Base-by-base conservation (phyloP, 1,140 invertebrate genomes). In the Drosophila littoralis region DNA sequence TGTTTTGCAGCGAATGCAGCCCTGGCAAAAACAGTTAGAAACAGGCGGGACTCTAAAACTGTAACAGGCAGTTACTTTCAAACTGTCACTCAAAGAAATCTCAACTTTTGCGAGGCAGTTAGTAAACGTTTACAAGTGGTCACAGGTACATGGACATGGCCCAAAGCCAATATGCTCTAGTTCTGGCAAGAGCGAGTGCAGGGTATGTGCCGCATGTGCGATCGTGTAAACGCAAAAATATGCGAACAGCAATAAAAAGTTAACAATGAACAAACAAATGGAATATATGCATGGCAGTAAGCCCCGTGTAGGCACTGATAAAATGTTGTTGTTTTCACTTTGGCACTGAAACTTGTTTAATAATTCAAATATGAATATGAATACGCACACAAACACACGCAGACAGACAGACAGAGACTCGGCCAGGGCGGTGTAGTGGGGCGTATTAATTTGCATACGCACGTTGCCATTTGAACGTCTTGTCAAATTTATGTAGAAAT, bases 151-250 rank as follows among this genome's bases (percentile, higher is more conserved):
- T 1, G 17, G 1, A 17, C 17, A 17, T 17, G 17, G 17, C 17
- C 1, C 17, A 28, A 28, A 28, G 3, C 22, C 22, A 28, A 28
- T 28, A 28, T 28, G 22, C 22, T 28, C 22, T 5, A 28, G 22
- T 28, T 28, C 4, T 28, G 4, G 22, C 22, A 5, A 3, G 3
- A 5, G 22, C 22, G 22, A 28, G 22, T 28, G 4, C 22, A 28
- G 22, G 22, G 22, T 28, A 28, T 28, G 22, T 28, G 22, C 22
- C 22, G 22, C 22, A 12, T 28, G 46, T 65, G 52, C 22, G 79
- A 85, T 81, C 82, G 71, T 85, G 82, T 85, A 85, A 85, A 86
- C 82, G 82, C 70, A 85, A 85, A 85, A 85, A 79, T 81, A 85
- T 85, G 82, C 82, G 75, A 75, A 68, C 59, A 71, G 79, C 70